Conservation (phyloP, 1,140 invertebrate species). For the Drosophila subpulchrella region DNA sequence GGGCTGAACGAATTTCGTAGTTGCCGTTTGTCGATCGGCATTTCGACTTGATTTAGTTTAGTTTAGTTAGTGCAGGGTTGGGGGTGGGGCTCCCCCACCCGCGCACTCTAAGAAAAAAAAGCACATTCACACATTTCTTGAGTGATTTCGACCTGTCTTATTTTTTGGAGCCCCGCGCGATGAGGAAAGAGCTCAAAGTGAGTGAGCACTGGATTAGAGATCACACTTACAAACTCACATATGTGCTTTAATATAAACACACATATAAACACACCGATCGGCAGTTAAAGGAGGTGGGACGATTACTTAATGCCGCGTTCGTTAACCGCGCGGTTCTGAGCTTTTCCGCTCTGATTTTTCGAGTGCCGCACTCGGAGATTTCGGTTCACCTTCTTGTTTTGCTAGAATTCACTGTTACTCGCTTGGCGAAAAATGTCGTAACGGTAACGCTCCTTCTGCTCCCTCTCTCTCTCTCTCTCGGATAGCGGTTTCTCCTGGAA, state of each 20-base stretch:
- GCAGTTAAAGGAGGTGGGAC: conserved; percentile 51
- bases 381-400: conserved; percentile 21
- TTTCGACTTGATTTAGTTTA: conserved; percentile 53
- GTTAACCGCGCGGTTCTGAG: conserved; percentile 19
- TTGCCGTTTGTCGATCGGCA: conserved; percentile 72
- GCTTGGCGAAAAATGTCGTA: conserved; percentile 49
- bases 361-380: conserved; percentile 11
- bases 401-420: conserved; percentile 39
- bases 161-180: conserved; percentile 7
- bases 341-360: conserved; percentile 30
- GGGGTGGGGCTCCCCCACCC: conserved; percentile 1
- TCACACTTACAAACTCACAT: conserved; percentile 4
- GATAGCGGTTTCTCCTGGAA: neutral
- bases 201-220: conserved; percentile 62
- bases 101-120: conserved; percentile 14
- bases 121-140: conserved; percentile 39
- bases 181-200: conserved; percentile 41
- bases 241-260: conserved; percentile 19
- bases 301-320: conserved; percentile 40
- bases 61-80: conserved; percentile 38
- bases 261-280: conserved; percentile 3
- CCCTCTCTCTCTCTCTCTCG: neutral
- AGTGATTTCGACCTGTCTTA: conserved; percentile 59
- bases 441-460: conserved; percentile 24
- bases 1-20: conserved; percentile 59